Percentiles rank a stretch among this genome's conserved stretches.
Evolutionary conservation across 2,113 vertebrate genomes (phyloP).

Genomic region (Zingel zingel): DNA sequence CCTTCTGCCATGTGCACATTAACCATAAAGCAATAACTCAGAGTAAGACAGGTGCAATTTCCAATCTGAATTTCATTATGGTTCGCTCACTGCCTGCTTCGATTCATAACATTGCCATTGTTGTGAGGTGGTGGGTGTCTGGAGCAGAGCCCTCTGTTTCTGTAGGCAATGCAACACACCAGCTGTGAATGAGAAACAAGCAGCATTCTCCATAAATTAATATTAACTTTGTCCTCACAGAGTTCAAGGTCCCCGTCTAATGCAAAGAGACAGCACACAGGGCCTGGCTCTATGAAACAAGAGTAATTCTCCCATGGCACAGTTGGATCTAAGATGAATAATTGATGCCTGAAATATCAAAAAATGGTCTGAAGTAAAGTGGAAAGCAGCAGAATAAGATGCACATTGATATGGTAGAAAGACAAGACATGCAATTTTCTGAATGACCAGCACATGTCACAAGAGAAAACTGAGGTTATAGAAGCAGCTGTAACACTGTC

Average conservation of each 20-base stretch:
- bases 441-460: conserved; percentile 6
- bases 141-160: conserved; percentile 47
- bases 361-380: conserved; percentile 38
- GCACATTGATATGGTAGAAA: conserved; percentile 4
- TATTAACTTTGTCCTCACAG: conserved; percentile 46
- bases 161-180: conserved; percentile 47
- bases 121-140: conserved; percentile 46
- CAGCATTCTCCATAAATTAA: conserved; percentile 70
- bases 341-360: conserved; percentile 45
- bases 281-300: conserved; percentile 53
- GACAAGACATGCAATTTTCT: conserved; percentile 4
- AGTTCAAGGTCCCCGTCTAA: conserved; percentile 47
- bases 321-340: conserved; percentile 58
- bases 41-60: conserved; percentile 74
- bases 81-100: conserved; percentile 38
- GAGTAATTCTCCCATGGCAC: conserved; percentile 53
- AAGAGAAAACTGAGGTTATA: neutral
- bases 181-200: conserved; percentile 70
- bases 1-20: conserved; percentile 69
- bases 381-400: conserved; percentile 34
- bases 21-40: conserved; percentile 76
- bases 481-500: neutral
- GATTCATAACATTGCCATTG: conserved; percentile 62
- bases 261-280: conserved; percentile 37
- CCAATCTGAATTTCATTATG: conserved; percentile 77